phyloP scores from a whole-genome alignment of 2,888 invertebrate species.

The Hyposoter dolosus region DNA sequence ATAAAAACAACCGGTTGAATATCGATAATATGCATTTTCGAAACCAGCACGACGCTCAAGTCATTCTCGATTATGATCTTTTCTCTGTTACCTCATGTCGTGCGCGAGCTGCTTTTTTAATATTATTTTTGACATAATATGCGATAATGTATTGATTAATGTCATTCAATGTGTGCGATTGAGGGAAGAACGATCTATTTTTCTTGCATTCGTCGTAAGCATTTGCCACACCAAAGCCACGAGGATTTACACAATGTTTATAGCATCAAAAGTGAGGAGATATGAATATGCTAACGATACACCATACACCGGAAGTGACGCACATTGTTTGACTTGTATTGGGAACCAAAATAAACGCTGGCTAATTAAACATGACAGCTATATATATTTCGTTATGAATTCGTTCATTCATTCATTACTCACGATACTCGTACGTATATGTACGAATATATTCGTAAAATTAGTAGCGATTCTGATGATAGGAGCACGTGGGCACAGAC shows the following conservation, averaged over 20 bases:
- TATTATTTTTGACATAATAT: neutral
- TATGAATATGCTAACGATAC: conserved; percentile 39
- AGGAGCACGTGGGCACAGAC: conserved; percentile 8
- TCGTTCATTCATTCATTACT: conserved; percentile 48
- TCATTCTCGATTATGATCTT: neutral
- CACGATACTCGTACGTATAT: neutral
- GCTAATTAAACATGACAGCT: conserved; percentile 12
- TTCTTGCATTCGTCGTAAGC: neutral
- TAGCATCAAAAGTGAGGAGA: conserved; percentile 6
- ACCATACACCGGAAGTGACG: conserved; percentile 58
- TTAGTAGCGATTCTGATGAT: neutral
- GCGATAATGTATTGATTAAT: neutral
- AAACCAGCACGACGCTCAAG: neutral
- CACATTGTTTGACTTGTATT: conserved; percentile 26
- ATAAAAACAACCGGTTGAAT: neutral
- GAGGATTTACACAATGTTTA: conserved; percentile 2
- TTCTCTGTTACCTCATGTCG: neutral
- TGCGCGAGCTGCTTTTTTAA: neutral
- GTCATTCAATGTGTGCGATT: neutral
- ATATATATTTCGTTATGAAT: conserved; percentile 46
- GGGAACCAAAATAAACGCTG: conserved; percentile 51
- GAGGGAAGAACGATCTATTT: neutral
- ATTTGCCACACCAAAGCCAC: neutral
- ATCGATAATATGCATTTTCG: neutral
- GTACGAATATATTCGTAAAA: conserved; percentile 1